Evolutionary conservation across 2,113 vertebrate genomes (phyloP).

Genomic region (Pteropus alecto): DNA sequence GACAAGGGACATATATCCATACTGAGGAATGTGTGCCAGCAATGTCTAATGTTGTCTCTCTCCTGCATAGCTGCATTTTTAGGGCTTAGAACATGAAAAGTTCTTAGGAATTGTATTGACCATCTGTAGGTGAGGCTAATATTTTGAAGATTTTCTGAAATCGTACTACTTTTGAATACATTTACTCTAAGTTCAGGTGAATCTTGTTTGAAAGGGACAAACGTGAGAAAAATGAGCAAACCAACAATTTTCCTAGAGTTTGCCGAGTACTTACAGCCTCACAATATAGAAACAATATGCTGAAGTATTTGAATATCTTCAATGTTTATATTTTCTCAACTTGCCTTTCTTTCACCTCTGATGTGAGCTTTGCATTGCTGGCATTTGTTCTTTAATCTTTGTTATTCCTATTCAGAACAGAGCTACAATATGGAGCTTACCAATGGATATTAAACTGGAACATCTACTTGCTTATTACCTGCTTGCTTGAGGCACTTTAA

Average conservation of each 20-base stretch:
- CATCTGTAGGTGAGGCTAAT: fast-evolving
- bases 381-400: neutral
- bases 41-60: fast-evolving
- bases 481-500: neutral
- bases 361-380: neutral
- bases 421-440: neutral
- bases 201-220: neutral
- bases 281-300: neutral
- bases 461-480: conserved; percentile 1
- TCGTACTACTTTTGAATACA: neutral
- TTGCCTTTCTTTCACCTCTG: neutral
- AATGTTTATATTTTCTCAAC: neutral
- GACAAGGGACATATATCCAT: neutral
- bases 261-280: neutral
- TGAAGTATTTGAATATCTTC: neutral
- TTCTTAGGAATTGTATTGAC: neutral
- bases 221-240: neutral
- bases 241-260: neutral
- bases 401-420: neutral
- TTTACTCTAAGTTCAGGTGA: neutral
- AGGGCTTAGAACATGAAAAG: neutral
- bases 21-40: fast-evolving
- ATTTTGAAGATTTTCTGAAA: neutral
- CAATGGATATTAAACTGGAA: neutral
- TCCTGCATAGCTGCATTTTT: neutral